Conservation (phyloP, 1,140 invertebrate species). For the Ericerus pela region DNA sequence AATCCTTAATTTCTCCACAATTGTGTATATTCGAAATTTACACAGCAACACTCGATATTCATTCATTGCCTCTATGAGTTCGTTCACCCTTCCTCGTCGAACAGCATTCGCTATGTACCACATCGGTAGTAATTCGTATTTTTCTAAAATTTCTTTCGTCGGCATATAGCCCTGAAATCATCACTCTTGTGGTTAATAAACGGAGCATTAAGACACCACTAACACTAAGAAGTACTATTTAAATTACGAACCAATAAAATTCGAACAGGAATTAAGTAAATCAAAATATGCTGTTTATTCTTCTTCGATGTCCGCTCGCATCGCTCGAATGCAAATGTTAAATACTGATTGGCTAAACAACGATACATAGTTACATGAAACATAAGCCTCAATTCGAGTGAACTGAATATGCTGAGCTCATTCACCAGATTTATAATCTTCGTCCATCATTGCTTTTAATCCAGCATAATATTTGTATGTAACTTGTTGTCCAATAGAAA, state of each 20-base stretch:
- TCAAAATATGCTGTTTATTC: conserved; percentile 88
- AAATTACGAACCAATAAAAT: conserved; percentile 43
- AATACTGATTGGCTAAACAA: conserved; percentile 68
- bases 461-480: conserved; percentile 97
- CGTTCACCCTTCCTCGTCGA: conserved; percentile 71
- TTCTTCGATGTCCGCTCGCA: conserved; percentile 66
- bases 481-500: conserved; percentile 70
- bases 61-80: conserved; percentile 71
- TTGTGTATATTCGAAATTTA: conserved; percentile 86
- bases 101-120: conserved; percentile 73
- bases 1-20: conserved; percentile 90
- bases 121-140: conserved; percentile 84
- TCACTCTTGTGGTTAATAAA: too few species aligned
- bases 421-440: conserved; percentile 70
- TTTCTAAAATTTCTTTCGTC: conserved; percentile 55
- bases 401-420: conserved; percentile 8
- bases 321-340: conserved; percentile 83
- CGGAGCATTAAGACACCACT: neutral
- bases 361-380: conserved; percentile 15
- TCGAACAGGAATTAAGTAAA: conserved; percentile 88
- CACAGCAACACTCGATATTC: conserved; percentile 85
- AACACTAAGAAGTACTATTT: conserved; percentile 15
- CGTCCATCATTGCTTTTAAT: conserved; percentile 94
- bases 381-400: neutral
- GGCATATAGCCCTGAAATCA: conserved; percentile 68